phyloP scores from a whole-genome alignment of 2,888 invertebrate genomes.

The Xylocampa areola region DNA sequence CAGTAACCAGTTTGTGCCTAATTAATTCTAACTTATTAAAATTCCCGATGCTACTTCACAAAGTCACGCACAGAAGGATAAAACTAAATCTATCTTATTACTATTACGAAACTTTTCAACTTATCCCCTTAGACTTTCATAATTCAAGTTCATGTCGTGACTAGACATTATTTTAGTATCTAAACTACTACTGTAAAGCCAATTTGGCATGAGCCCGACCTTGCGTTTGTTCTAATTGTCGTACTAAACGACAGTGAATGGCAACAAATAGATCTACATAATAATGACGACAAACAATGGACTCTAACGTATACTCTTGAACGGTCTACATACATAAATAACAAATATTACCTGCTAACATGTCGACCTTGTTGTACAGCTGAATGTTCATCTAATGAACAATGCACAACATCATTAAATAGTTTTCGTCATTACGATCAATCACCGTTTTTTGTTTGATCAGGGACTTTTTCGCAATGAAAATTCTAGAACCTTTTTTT shows the following conservation, averaged over 20 bases:
- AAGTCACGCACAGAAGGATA: conserved; percentile 29
- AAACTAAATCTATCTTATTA: conserved; percentile 40
- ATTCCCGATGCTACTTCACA: conserved; percentile 27
- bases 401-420: conserved; percentile 44
- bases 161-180: conserved; percentile 45
- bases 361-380: conserved; percentile 63
- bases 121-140: conserved; percentile 27
- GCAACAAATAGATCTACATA: conserved; percentile 72
- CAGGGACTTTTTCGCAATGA: conserved; percentile 41
- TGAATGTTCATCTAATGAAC: conserved; percentile 31
- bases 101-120: conserved; percentile 31
- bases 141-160: conserved; percentile 55
- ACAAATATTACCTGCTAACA: conserved; percentile 58
- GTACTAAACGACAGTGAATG: conserved; percentile 72
- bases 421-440: conserved; percentile 53
- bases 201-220: conserved; percentile 66
- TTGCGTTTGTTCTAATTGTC: conserved; percentile 73
- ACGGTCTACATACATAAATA: conserved; percentile 65
- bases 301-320: conserved; percentile 62
- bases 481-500: conserved; percentile 36
- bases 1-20: conserved; percentile 34
- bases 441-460: conserved; percentile 44
- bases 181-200: conserved; percentile 41
- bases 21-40: conserved; percentile 43
- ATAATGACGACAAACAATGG: conserved; percentile 72